Evolutionary conservation across 2,888 invertebrate species (phyloP).

Genomic region (Gandaritis pyraliata): DNA sequence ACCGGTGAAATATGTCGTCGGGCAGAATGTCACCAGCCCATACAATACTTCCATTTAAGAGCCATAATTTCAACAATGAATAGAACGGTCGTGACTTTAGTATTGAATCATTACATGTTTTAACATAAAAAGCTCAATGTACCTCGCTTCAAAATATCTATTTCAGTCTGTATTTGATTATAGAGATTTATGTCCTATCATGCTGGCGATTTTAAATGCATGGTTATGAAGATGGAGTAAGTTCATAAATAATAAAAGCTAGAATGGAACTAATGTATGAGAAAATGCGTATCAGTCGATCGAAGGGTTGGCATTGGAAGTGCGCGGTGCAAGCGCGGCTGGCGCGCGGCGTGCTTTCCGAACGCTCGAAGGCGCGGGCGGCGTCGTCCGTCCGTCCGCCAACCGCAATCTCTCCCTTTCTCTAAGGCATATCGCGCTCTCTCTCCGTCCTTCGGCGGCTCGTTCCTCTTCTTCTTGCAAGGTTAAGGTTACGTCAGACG

Average conservation of each 20-base stretch:
- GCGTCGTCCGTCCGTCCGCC: conserved; percentile 46
- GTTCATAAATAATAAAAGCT: conserved; percentile 6
- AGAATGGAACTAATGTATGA: conserved; percentile 40
- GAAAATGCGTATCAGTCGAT: conserved; percentile 45
- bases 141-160: not conserved
- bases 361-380: conserved; percentile 44
- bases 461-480: conserved; percentile 84
- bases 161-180: not conserved
- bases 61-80: conserved; percentile 51
- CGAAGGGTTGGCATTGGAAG: conserved; percentile 35
- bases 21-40: conserved; percentile 50
- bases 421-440: conserved; percentile 79
- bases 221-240: not conserved
- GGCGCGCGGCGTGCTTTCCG: conserved; percentile 39
- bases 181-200: not conserved
- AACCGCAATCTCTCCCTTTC: conserved; percentile 77
- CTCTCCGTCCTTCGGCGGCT: conserved; percentile 82
- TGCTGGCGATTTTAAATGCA: not conserved
- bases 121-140: conserved; percentile 8
- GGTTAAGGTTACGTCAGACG: conserved; percentile 85
- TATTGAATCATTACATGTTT: conserved; percentile 14
- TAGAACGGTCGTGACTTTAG: conserved; percentile 28
- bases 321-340: conserved; percentile 6
- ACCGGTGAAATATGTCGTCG: conserved; percentile 58
- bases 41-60: conserved; percentile 59